Percentiles rank a stretch among this genome's conserved stretches.
These are phyloP conservation scores for Antechinus flavipes DNA, from an alignment of 2,113 vertebrate species.

Conservation along the genomic window DNA sequence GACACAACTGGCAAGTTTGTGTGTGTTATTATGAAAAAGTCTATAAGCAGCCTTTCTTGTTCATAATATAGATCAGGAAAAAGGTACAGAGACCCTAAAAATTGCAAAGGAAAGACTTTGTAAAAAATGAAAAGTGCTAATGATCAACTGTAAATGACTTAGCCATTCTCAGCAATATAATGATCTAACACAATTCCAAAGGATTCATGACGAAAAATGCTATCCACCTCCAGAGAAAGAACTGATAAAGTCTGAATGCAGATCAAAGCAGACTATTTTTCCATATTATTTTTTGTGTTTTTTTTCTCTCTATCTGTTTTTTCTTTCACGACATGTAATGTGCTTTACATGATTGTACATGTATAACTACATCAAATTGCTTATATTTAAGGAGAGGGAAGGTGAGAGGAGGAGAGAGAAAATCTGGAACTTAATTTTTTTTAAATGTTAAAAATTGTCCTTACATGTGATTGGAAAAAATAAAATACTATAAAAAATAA, in stretches of 20 bases:
- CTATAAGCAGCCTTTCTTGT: neutral
- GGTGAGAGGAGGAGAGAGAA: neutral
- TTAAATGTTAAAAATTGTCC: neutral
- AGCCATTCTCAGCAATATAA: neutral
- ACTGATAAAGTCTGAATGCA: neutral
- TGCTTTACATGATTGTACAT: neutral
- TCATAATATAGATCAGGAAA: neutral
- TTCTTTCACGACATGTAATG: no score
- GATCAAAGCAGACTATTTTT: neutral
- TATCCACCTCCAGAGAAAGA: neutral
- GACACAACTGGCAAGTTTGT: neutral
- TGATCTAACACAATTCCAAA: neutral
- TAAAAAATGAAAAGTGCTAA: neutral
- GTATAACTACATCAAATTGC: neutral
- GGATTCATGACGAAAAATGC: neutral
- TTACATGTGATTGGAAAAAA: neutral
- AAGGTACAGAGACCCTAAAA: neutral
- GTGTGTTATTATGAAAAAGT: neutral
- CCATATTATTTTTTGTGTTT: neutral
- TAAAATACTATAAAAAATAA: neutral
- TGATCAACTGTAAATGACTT: neutral
- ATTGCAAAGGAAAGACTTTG: neutral
- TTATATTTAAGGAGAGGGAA: neutral
- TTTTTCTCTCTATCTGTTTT: neutral
- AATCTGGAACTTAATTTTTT: neutral